Conservation (phyloP, 2,797 vertebrate genomes). For the Thripadectes ignobilis region DNA sequence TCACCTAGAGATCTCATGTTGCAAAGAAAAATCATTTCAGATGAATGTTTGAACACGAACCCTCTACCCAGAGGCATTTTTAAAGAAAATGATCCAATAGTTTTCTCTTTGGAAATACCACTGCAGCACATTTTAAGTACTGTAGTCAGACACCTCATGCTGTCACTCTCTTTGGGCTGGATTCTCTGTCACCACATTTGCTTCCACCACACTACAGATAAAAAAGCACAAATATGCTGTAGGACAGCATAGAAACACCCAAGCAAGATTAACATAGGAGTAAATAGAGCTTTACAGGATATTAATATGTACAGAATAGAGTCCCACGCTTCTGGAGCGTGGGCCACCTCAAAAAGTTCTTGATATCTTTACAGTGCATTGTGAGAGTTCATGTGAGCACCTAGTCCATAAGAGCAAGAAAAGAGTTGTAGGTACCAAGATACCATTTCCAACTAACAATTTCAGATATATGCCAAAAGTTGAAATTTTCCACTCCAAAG, state of each 20-base stretch:
- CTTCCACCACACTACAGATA: background rate
- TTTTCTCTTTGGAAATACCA: background rate
- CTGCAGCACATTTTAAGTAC: background rate
- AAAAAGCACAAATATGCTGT: background rate
- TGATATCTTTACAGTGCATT: background rate
- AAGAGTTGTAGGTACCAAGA: background rate
- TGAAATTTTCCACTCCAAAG: background rate
- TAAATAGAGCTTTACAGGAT: background rate
- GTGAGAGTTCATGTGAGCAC: accelerated
- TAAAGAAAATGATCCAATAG: background rate
- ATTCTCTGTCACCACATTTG: background rate
- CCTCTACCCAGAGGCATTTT: background rate
- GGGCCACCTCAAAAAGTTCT: background rate
- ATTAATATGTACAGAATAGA: background rate
- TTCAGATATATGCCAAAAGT: background rate
- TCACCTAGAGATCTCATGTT: background rate
- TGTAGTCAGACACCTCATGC: background rate
- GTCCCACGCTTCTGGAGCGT: background rate
- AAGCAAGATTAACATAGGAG: background rate
- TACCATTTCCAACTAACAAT: background rate
- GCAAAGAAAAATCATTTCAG: background rate
- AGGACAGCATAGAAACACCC: background rate
- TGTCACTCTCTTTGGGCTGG: background rate
- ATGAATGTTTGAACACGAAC: background rate
- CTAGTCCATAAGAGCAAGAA: background rate